phyloP scores from a whole-genome alignment of 2,797 vertebrate genomes.

The Paramormyrops hopkinsi region DNA sequence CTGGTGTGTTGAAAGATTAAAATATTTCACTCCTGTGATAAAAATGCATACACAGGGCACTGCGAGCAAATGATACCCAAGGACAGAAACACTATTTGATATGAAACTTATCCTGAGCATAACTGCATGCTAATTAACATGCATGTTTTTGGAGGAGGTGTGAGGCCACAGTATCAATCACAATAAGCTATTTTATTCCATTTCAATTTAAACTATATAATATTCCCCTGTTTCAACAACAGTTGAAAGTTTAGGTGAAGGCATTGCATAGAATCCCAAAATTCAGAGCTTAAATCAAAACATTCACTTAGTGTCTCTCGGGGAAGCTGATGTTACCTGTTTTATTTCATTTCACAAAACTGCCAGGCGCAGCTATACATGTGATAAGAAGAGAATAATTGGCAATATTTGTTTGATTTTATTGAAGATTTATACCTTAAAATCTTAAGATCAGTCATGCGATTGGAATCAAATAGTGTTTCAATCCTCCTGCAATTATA shows the following conservation, averaged over 20 bases:
- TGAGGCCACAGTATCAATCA: neutral
- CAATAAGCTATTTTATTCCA: neutral
- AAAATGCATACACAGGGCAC: neutral
- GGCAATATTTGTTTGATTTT: neutral
- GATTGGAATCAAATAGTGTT: neutral
- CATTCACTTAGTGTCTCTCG: neutral
- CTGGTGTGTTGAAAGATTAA: neutral
- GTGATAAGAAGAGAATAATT: neutral
- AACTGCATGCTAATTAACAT: neutral
- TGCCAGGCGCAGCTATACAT: neutral
- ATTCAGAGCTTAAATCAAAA: neutral
- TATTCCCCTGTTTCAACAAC: neutral
- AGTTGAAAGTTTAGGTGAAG: neutral
- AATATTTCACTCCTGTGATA: neutral
- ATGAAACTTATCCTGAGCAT: neutral
- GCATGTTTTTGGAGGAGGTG: neutral
- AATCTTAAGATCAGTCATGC: neutral
- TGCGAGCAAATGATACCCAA: neutral
- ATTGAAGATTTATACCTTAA: neutral
- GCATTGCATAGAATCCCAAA: neutral
- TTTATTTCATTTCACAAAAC: neutral
- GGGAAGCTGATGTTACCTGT: neutral
- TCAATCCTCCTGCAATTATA: neutral
- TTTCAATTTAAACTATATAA: neutral
- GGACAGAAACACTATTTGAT: neutral